These are phyloP conservation scores for Eolophus roseicapilla DNA, from an alignment of 2,113 vertebrate species.

Conservation along the genomic window DNA sequence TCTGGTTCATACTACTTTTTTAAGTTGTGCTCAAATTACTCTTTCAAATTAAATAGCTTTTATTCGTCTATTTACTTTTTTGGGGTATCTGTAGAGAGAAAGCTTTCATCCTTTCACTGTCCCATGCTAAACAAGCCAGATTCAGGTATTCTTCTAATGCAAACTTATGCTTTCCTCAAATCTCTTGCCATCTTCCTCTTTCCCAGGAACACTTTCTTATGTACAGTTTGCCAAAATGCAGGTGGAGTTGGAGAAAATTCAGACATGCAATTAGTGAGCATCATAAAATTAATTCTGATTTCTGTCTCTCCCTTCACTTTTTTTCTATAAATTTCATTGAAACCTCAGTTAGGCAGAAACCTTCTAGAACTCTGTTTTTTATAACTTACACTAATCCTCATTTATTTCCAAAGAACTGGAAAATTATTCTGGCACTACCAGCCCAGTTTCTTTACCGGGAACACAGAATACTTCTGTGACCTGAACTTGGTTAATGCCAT, in stretches of 20 bases:
- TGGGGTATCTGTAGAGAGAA: neutral
- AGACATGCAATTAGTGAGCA: neutral
- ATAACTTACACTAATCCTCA: neutral
- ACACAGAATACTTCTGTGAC: fast-evolving
- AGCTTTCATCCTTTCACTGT: neutral
- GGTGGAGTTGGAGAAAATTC: neutral
- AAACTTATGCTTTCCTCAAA: neutral
- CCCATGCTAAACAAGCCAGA: neutral
- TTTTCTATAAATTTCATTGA: neutral
- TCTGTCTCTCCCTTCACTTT: neutral
- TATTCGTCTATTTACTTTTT: neutral
- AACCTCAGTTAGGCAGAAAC: neutral
- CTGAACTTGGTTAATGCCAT: neutral
- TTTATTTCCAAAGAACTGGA: neutral
- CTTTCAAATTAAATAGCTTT: neutral
- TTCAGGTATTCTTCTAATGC: neutral
- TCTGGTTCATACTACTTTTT: neutral
- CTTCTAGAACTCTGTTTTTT: neutral
- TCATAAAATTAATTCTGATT: neutral
- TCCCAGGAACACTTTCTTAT: neutral
- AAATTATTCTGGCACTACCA: neutral
- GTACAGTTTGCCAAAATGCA: neutral
- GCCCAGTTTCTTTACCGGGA: neutral
- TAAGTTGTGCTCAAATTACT: neutral
- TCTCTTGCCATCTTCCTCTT: neutral